Base-by-base conservation (phyloP, 1,140 invertebrate species). In the Acromyrmex charruanus region DNA sequence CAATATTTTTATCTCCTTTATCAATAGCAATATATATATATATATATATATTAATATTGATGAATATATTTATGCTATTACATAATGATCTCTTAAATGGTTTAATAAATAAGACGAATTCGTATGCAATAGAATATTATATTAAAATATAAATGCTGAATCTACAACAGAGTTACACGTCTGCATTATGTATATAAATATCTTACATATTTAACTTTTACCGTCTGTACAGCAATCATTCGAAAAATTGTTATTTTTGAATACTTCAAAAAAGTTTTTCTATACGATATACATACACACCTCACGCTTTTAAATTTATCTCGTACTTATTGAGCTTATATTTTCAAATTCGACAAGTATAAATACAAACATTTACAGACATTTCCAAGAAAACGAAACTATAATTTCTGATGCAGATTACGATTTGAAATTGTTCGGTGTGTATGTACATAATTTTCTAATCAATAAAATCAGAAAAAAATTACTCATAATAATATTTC, bases 131-230 rank as follows among this genome's bases (percentile, higher is more conserved):
- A 65, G 89, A 90, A 86, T 88, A 88, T 91, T 91, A 90, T 94
- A 94, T 93, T 94, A 94, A 94, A 94, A 94, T 94, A 94, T 93
- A 94, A 94, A 94, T 94, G 92, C 92, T 91, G 89, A 91, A 87
- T 89, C 74, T 87, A 91, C 89, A 90, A 91, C 90, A 89, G 39
- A 39, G 85, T 86, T 91, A 91, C 81, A 91, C 65, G 87, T 86
- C 69, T 53, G 72, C 82, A 65, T 89, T 72, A 85, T 79, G 77
- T 87, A 80, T 90, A 89, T 90, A 88, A 21, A 95, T 96, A 89
- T 96, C 95, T 87, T 96, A 96, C 95, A 96, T 95, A 28, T 95
- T 94, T 39, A 71, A 82, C 35, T 72, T 87, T 66, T 25, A 63
- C 75, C 31, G 59, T 66, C 71, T 80, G 74, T 65, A 77, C 68